Evolutionary conservation across 1,140 invertebrate species (phyloP), one percentile per base, ranked within the genome.

Genomic region (Steinernema khuongi): DNA sequence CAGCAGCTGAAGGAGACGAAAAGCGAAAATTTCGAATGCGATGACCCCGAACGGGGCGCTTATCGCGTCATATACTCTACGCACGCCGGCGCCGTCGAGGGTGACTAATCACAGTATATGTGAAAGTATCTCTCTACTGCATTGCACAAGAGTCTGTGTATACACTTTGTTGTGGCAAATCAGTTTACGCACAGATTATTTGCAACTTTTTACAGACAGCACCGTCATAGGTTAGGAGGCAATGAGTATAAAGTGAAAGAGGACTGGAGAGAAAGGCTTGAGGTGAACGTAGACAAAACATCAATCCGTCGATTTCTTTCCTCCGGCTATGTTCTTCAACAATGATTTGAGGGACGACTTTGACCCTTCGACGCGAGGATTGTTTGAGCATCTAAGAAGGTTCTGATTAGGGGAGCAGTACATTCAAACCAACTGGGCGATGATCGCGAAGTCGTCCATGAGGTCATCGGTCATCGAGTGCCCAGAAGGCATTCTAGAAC

Each of bases 371-470:
- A 60, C 50, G 2, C 50, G 50, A 7, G 50, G 11, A 26, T 26
- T 60, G 22, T 60, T 60, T 60, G 50, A 60, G 50, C 50, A 60
- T 60, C 50, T 60, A 22, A n/a, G n/a, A n/a, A n/a, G n/a, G n/a
- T n/a, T n/a, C n/a, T n/a, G n/a, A n/a, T n/a, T n/a, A n/a, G n/a
- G n/a, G n/a, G n/a, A n/a, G n/a, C n/a, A n/a, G n/a, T n/a, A n/a
- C n/a, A n/a, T n/a, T n/a, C n/a, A n/a, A 11, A 89, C 88, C 85
- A 90, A 93, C 84, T 92, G 90, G 31, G 93, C 92, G 80, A 94
- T 93, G 29, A 92, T 92, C 83, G 92, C 94, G 87, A 95, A 95
- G 85, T 95, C 93, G 87, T 95, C 93, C 82, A 94, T 91, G 17
- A 94, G 87, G 67, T 92, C 92, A 17, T 89, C 81, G 75, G 29